Evolutionary conservation across 1,140 invertebrate species (phyloP).

Genomic region (Sinonovacula constricta): DNA sequence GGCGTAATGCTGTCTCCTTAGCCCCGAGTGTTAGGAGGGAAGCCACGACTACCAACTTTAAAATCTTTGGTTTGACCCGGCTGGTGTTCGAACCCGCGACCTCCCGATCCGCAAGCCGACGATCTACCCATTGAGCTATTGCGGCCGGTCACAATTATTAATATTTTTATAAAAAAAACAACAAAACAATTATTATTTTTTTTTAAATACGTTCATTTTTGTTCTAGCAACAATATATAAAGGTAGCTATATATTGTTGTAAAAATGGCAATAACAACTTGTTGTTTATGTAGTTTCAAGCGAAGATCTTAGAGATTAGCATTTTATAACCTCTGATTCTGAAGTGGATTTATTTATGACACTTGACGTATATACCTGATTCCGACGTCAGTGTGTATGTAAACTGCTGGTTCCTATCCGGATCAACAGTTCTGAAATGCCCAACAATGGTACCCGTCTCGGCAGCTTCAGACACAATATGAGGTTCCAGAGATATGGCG

Average conservation of each 20-base stretch:
- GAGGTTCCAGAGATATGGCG: constrained; percentile 49
- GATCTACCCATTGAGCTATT: no score
- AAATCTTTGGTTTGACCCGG: no score
- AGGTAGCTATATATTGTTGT: not conserved
- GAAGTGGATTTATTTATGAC: no score
- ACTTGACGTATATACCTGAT: not conserved
- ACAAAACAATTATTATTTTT: no score
- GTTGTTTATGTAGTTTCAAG: not conserved
- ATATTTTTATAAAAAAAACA: no score
- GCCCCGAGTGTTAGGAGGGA: no score
- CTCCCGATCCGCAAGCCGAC: no score
- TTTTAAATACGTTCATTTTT: not conserved
- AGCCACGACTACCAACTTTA: no score
- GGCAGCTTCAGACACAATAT: constrained; percentile 53
- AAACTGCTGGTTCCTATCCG: constrained; percentile 59
- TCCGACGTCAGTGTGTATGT: constrained; percentile 46
- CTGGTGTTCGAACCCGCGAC: no score
- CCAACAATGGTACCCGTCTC: constrained; percentile 54
- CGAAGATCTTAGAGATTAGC: not conserved
- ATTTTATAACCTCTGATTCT: not conserved
- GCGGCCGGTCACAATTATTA: no score
- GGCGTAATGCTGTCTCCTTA: no score
- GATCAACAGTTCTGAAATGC: constrained; percentile 52
- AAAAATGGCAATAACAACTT: not conserved
- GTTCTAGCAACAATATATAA: not conserved